phyloP scores from a whole-genome alignment of 2,888 invertebrate genomes.

The Ganaspis brasiliensis region DNA sequence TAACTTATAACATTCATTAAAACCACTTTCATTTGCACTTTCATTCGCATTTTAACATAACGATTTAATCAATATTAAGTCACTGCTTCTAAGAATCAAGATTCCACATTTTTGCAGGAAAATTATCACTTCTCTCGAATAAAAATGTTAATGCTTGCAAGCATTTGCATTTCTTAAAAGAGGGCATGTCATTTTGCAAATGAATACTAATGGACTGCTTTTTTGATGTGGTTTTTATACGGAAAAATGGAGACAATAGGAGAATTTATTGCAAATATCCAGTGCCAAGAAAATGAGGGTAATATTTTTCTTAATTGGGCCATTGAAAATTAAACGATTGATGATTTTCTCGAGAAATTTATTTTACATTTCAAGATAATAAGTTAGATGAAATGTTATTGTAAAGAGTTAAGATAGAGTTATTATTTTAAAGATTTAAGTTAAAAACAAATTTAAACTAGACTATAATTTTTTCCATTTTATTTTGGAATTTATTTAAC shows the following conservation, averaged over 20 bases:
- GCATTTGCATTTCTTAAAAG: conserved; percentile 23
- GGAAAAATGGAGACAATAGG: neutral
- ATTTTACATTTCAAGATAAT: too few relatives aligned
- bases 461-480: neutral
- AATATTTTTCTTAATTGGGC: neutral
- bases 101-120: neutral
- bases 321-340: neutral
- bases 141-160: conserved; percentile 20
- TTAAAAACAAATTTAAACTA: too few relatives aligned
- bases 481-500: neutral
- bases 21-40: conserved; percentile 37
- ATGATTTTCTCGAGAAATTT: too few relatives aligned
- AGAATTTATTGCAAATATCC: neutral
- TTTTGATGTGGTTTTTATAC: neutral
- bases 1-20: conserved; percentile 19
- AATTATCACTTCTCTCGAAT: conserved; percentile 7
- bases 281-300: neutral
- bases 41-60: conserved; percentile 33
- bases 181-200: conserved; percentile 21
- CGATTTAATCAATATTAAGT: conserved; percentile 36
- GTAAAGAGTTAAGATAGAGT: too few relatives aligned
- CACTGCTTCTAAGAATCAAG: conserved; percentile 3
- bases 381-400: too few relatives aligned
- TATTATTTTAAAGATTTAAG: too few relatives aligned
- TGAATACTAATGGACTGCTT: conserved; percentile 9